Base-by-base conservation (phyloP, 2,113 vertebrate species). In the Vicugna pacos region DNA sequence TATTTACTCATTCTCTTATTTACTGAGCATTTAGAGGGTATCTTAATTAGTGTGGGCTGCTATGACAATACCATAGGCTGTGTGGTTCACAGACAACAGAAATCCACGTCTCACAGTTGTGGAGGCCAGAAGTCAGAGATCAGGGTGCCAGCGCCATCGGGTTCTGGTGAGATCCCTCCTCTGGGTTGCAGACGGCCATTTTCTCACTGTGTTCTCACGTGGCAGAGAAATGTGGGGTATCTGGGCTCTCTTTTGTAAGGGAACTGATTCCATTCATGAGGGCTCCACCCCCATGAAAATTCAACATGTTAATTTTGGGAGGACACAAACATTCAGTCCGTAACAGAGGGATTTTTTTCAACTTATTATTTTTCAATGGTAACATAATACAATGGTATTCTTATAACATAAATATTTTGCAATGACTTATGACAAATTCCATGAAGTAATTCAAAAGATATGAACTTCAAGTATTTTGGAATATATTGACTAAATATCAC, bases 351-450 rank as follows among this genome's bases (percentile, higher is more conserved):
- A 6, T 13, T 42, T 70, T 70, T 89, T 95, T 52, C 7, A 65
- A 69, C 91, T 94, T 80, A 89, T 85, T 88, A 7, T 30, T 48
- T 93, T 86, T 83, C 64, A 79, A 58, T 42, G 38, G 38, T 42
- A 42, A 42, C 38, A 42, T 42, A 42, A 42, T 42, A 7, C 58
- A 58, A 54, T 85, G 62, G 54, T 38, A 94, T 38, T 75, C 67
- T 86, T 76, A 15, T 42, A 80, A 91, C 16, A 89, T 20, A 84
- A 80, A 58, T 52, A 70, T 73, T 93, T 26, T 84, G 12, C 6
- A 67, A 16, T 73, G 17, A 9, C 28, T n/a, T 95, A 42, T 82
- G 58, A 79, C 30, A 91, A 89, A 81, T 70, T 93, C 46, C 28
- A 80, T 5, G 26, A 94, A 70, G 79, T n/a, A 73, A 80, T 89